Base-by-base conservation (phyloP, 2,113 vertebrate species). In the Hyperoodon ampullatus region DNA sequence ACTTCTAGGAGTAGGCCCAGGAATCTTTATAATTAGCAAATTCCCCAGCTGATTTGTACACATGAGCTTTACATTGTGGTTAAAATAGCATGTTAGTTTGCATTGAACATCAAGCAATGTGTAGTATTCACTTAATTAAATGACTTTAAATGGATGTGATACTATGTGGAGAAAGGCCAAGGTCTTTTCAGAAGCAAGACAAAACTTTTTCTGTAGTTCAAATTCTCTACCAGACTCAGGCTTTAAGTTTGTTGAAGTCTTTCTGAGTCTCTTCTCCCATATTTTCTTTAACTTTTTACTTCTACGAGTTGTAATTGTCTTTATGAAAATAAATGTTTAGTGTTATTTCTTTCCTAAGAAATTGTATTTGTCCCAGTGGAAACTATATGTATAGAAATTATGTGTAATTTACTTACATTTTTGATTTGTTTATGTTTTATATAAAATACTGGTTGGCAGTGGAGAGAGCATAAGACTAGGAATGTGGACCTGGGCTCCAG, bases 41-140 rank as follows among this genome's bases (percentile, higher is more conserved):
- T 68, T 61, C 4, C 10, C 18, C 3, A 33, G 21, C 12, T 77
- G 35, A 72, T 26, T 77, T 28, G 91, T 55, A 55, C 11, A 39
- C 42, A 15, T 71, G 26, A 81, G 26, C 80, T 93, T 93, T 21
- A 50, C 5, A 63, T 30, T n/a, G 8, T 68, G 63, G 63, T 97
- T 90, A 80, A 91, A 93, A 47, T 10, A 82, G 21, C 39, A 82
- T 35, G 39, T 14, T 30, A 60, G 28, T 82, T 85, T 93, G 35
- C 15, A 70, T 74, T 80, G 53, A 90, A 26, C 82, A 81, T 87
- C 8, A 26, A 92, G 35, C n/a, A 66, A 33, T 74, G 9, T 72
- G 35, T 10, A 44, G 2, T 65, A 70, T 33, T 74, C 21, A 50
- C 1, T 90, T 35, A 92, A 82, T 94, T 66, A 93, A 84, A 77